These are phyloP conservation scores for Taenaris catops DNA, from an alignment of 2,888 invertebrate species.

Conservation along the genomic window DNA sequence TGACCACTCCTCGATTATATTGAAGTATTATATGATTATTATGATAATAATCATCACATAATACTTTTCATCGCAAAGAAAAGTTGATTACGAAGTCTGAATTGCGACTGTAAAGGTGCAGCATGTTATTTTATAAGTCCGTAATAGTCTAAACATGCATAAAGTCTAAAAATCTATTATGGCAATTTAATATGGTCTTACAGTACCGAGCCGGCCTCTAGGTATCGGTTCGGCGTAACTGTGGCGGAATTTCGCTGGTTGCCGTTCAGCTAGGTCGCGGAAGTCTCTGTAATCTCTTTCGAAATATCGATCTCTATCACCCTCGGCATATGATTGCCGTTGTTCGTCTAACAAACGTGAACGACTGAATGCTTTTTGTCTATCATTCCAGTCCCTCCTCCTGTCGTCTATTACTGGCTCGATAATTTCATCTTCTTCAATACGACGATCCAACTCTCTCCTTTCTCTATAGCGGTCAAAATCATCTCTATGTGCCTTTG, in stretches of 20 bases:
- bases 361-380: constrained; percentile 68
- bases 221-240: constrained; percentile 85
- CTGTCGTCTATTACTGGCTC: constrained; percentile 67
- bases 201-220: constrained; percentile 68
- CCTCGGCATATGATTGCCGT: constrained; percentile 62
- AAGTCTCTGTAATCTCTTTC: constrained; percentile 69
- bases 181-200: constrained; percentile 73
- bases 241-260: constrained; percentile 77
- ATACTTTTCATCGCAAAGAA: no score
- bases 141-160: constrained; percentile 13
- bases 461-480: constrained; percentile 63
- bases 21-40: no score
- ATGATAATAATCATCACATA: no score
- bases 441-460: constrained; percentile 62
- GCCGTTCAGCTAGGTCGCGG: constrained; percentile 60
- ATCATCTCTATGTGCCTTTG: constrained; percentile 57
- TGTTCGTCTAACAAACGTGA: constrained; percentile 68
- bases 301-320: constrained; percentile 60
- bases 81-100: no score
- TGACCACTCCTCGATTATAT: no score
- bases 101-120: no score
- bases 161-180: constrained; percentile 47
- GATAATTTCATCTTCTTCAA: constrained; percentile 68
- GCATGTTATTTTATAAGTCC: not conserved
- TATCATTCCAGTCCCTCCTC: constrained; percentile 62